Evolutionary conservation across 2,888 invertebrate species (phyloP), one percentile per base, ranked within the genome.

Genomic region (Agrochola macilenta): DNA sequence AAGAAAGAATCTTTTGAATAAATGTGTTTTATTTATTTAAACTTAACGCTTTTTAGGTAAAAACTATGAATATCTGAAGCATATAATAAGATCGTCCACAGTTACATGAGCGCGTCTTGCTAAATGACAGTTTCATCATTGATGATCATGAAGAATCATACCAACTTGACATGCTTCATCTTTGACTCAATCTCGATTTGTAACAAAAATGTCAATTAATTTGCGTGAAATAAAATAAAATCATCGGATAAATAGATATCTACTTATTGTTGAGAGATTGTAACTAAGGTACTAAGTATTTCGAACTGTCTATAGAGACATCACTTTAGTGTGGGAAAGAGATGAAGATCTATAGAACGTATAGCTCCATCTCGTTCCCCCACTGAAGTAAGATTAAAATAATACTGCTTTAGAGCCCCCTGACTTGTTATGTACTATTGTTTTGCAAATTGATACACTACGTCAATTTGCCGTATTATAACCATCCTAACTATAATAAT

Each of bases 91-190:
- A 72, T 82, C 63, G 2, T 60, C 7, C 23, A 70, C 72, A 78
- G 79, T 79, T 79, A 83, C 68, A 78, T 69, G 83, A 79, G 57
- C 78, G 52, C 57, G 78, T 82, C 66, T 82, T 79, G 61, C 43
- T 52, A 52, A 82, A 79, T 78, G 23, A 57, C 61, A 43, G 61
- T 79, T 83, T 83, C 79, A 35, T 69, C 68, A 83, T 39, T 69
- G 49, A 30, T 61, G n/a, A 58, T 52, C 72, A 39, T 72, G 78
- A 43, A 23, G 43, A 79, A 78, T 68, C 39, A 57, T 26, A 68
- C n/a, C n/a, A n/a, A 30, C 57, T 77, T 23, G 61, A 43, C 23
- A 77, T 63, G 77, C 30, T 82, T 57, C 54, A 57, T 58, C 46
- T 46, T 65, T 39, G n/a, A 35, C 9, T 57, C 54, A 66, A 57